phyloP scores from a whole-genome alignment of 2,797 vertebrate genomes.

The Galago senegalensis region DNA sequence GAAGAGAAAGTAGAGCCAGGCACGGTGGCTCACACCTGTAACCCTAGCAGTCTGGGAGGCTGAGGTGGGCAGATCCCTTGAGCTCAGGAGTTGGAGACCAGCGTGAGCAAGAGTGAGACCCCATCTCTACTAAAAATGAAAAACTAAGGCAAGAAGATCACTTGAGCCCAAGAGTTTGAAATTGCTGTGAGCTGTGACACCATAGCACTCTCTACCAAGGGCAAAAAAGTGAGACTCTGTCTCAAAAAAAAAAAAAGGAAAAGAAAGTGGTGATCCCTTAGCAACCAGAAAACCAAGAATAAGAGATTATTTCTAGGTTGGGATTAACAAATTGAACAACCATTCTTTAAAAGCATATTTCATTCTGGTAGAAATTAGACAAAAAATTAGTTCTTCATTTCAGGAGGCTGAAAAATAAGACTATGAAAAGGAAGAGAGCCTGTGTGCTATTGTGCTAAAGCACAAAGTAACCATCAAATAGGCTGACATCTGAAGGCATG shows the following conservation, averaged over 20 bases:
- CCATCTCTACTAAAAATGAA: no score
- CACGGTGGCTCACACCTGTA: no score
- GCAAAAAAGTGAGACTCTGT: no score
- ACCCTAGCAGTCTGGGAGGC: no score
- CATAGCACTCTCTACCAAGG: no score
- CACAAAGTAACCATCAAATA: neutral
- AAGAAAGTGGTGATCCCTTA: neutral
- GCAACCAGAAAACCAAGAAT: neutral
- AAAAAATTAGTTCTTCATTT: conserved; percentile 21
- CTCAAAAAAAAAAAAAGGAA: no score
- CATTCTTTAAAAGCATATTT: neutral
- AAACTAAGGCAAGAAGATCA: no score
- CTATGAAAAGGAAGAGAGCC: neutral
- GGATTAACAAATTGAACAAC: neutral
- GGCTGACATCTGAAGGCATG: neutral
- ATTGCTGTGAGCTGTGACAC: no score
- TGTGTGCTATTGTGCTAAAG: neutral
- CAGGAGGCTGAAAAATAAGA: neutral
- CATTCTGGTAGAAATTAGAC: neutral
- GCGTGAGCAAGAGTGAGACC: no score
- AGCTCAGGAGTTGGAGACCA: no score
- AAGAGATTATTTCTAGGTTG: neutral
- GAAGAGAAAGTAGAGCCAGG: neutral
- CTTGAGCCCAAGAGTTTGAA: no score
- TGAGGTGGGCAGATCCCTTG: no score